phyloP scores from a whole-genome alignment of 2,888 invertebrate genomes.

The Baronia brevicornis region DNA sequence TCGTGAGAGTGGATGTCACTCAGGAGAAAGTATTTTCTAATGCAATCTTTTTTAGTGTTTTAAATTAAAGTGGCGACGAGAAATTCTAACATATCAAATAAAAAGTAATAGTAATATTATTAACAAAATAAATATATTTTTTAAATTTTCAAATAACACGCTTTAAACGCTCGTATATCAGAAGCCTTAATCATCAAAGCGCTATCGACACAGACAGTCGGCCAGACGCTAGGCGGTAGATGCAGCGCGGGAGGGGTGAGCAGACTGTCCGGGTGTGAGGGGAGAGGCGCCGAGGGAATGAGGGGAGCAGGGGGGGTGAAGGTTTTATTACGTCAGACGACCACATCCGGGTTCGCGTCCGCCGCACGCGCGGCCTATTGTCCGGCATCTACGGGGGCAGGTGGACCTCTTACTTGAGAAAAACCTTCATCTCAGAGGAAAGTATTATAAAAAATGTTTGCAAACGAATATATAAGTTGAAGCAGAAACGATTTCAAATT shows the following conservation, averaged over 20 bases:
- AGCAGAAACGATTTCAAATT: too few species aligned
- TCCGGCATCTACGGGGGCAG: constrained; percentile 23
- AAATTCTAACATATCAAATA: too few species aligned
- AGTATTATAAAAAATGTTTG: background rate
- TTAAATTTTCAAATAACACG: too few species aligned
- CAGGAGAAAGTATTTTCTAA: too few species aligned
- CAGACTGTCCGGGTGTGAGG: constrained; percentile 20
- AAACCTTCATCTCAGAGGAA: constrained; percentile 2
- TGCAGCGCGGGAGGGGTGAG: constrained; percentile 17
- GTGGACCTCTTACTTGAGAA: constrained; percentile 25
- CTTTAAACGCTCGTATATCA: constrained; percentile 15
- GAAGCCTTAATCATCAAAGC: constrained; percentile 34
- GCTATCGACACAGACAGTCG: constrained; percentile 50
- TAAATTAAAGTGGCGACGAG: too few species aligned
- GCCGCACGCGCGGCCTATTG: constrained; percentile 46
- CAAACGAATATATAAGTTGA: background rate
- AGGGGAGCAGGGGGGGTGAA: constrained; percentile 37
- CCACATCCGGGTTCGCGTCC: constrained; percentile 73
- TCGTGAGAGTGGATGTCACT: too few species aligned
- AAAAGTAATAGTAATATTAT: too few species aligned
- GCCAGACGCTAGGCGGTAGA: constrained; percentile 46
- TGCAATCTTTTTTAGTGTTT: too few species aligned
- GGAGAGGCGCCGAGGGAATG: constrained; percentile 22
- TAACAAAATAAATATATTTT: too few species aligned
- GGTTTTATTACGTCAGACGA: constrained; percentile 64